These are phyloP conservation scores for Nothocercus nigrocapillus DNA, from an alignment of 2,113 vertebrate genomes.

Conservation along the genomic window DNA sequence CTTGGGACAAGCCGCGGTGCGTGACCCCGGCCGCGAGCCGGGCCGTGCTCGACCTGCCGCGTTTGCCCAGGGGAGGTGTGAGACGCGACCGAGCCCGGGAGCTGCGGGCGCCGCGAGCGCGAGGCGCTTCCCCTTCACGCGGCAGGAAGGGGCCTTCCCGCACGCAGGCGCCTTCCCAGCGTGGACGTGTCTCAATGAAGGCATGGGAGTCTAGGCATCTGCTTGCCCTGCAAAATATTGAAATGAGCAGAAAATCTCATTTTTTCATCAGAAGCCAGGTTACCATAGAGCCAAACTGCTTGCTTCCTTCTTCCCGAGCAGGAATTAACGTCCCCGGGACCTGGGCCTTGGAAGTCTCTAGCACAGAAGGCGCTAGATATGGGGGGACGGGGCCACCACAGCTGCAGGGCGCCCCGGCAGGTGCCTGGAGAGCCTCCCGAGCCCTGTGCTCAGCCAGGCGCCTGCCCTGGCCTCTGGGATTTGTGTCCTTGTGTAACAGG, in stretches of 20 bases:
- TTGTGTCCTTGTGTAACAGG: no score
- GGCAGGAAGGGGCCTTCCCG: no score
- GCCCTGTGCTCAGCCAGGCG: rapidly evolving
- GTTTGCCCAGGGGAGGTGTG: rapidly evolving
- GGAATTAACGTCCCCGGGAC: background rate
- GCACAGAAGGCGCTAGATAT: background rate
- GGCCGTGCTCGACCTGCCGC: background rate
- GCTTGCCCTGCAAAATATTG: no score
- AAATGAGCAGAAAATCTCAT: background rate
- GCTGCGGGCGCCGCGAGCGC: background rate
- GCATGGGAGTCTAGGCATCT: no score
- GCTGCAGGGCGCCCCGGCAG: background rate
- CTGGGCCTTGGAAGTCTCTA: background rate
- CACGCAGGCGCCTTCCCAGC: no score
- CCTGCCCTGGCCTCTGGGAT: no score
- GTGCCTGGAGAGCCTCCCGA: background rate
- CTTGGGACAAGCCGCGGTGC: background rate
- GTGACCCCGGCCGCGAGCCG: background rate
- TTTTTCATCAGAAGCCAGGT: background rate
- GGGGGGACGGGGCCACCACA: background rate
- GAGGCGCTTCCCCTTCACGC: background rate
- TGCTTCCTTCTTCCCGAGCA: background rate
- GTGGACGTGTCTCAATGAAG: no score
- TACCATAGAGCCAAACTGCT: background rate
- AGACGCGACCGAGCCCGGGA: background rate